Conservation (phyloP, 2,888 invertebrate genomes). For the Ormyrus pomaceus region DNA sequence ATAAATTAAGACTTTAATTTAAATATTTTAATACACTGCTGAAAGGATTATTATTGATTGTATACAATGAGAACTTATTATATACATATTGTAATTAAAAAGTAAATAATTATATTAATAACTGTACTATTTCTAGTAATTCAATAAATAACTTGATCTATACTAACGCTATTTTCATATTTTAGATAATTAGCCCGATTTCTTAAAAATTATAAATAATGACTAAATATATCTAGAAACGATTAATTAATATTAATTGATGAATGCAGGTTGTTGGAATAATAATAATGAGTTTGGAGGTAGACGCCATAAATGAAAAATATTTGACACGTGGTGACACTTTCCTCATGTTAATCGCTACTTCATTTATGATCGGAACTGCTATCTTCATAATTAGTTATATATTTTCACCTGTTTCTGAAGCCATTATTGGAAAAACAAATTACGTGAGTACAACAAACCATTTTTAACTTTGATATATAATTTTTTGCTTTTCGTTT, state of each 20-base stretch:
- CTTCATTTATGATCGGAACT: slow-evolving; percentile 55
- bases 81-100: too few species aligned
- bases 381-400: slow-evolving; percentile 55
- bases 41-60: too few species aligned
- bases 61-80: too few species aligned
- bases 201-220: too few species aligned
- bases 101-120: too few species aligned
- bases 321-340: slow-evolving; percentile 29
- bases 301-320: slow-evolving; percentile 35
- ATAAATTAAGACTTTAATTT: neutral
- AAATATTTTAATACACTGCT: too few species aligned
- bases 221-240: too few species aligned
- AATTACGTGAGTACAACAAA: slow-evolving; percentile 49
- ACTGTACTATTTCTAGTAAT: too few species aligned
- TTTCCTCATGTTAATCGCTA: slow-evolving; percentile 52
- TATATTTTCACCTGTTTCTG: slow-evolving; percentile 54
- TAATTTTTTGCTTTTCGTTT: too few species aligned
- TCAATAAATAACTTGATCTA: too few species aligned
- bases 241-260: neutral
- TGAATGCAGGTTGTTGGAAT: slow-evolving; percentile 42
- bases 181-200: too few species aligned
- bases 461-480: neutral
- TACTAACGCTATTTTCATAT: too few species aligned
- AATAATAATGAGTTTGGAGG: slow-evolving; percentile 45
- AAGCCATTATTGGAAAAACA: slow-evolving; percentile 55